Percentiles rank a stretch among this genome's conserved stretches.
phyloP scores from a whole-genome alignment of 2,888 invertebrate genomes.

The Orchesellides sinensis region DNA sequence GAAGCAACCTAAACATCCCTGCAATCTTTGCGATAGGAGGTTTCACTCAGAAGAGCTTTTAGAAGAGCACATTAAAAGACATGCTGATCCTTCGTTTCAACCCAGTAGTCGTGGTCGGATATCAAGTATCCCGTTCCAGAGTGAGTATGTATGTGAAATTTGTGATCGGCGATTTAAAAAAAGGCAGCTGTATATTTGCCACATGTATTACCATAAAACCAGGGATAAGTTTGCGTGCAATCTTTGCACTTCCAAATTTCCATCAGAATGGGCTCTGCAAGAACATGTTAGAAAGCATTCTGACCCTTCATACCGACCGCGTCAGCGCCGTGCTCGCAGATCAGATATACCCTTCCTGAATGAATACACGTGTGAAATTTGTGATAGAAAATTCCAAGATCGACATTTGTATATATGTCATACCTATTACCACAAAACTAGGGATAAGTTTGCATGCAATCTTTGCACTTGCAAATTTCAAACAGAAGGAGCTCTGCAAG shows the following conservation, averaged over 20 bases:
- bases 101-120: background rate
- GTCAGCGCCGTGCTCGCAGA: background rate
- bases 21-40: conserved; percentile 21
- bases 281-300: background rate
- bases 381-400: background rate
- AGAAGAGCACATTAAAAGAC: conserved; percentile 14
- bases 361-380: conserved; percentile 20
- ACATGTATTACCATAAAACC: background rate
- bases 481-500: background rate
- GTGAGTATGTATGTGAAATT: conserved; percentile 21
- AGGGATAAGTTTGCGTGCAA: conserved; percentile 13
- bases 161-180: conserved; percentile 16
- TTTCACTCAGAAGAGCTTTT: background rate
- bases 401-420: conserved; percentile 11
- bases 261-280: background rate
- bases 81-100: conserved; percentile 21
- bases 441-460: conserved; percentile 13
- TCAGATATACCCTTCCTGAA: conserved; percentile 4
- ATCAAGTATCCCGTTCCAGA: conserved; percentile 40
- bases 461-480: conserved; percentile 5
- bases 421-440: background rate
- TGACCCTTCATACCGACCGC: background rate
- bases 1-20: conserved; percentile 5
- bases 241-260: conserved; percentile 5
- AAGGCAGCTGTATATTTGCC: conserved; percentile 12